Percentiles rank a stretch among this genome's conserved stretches.
These are phyloP conservation scores for Geotrypetes seraphini DNA, from an alignment of 2,797 vertebrate genomes.

Conservation along the genomic window DNA sequence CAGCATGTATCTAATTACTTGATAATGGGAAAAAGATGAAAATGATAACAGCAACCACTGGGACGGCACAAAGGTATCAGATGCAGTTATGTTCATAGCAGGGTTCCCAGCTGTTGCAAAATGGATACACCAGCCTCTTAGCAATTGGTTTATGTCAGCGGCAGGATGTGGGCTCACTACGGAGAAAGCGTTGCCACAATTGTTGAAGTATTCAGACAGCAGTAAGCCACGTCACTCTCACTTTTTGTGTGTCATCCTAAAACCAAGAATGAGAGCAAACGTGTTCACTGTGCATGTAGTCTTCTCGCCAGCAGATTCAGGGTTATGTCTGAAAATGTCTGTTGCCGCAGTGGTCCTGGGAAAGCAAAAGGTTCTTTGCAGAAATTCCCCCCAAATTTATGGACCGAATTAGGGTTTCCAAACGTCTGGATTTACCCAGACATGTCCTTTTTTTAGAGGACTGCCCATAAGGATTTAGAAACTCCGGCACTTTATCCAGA, in stretches of 20 bases:
- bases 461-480: too few species aligned
- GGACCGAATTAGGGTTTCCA: too few species aligned
- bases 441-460: too few species aligned
- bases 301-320: accelerated
- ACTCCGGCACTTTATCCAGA: too few species aligned
- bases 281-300: background rate
- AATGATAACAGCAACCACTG: accelerated
- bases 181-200: accelerated
- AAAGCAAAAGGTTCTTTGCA: too few species aligned
- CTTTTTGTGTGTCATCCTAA: background rate
- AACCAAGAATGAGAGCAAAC: background rate
- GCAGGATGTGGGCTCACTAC: background rate
- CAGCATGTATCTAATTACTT: accelerated
- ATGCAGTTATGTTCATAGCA: accelerated
- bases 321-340: too few species aligned
- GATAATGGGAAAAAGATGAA: background rate
- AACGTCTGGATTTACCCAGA: too few species aligned
- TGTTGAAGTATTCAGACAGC: background rate
- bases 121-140: accelerated
- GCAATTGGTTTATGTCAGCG: too few species aligned
- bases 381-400: too few species aligned
- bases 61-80: accelerated
- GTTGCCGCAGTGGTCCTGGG: too few species aligned
- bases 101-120: background rate
- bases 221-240: background rate